Conservation (phyloP, 2,797 vertebrate species). For the Protosalanx chinensis region DNA sequence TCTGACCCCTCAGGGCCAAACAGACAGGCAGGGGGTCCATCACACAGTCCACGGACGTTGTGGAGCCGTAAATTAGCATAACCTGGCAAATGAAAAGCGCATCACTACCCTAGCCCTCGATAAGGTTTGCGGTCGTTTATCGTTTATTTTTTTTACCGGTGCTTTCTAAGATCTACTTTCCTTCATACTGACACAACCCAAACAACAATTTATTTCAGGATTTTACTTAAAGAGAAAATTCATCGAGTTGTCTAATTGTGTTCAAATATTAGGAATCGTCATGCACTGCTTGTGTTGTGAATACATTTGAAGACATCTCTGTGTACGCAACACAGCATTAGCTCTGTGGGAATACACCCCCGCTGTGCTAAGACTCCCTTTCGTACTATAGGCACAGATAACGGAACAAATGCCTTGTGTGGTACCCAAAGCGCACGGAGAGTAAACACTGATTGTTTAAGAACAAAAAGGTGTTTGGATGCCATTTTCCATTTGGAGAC, state of each 20-base stretch:
- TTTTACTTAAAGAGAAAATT: no score
- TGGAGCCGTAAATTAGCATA: conserved; percentile 35
- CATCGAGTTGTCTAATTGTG: no score
- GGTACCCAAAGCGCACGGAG: conserved; percentile 59
- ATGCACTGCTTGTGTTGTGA: no score
- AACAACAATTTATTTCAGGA: no score
- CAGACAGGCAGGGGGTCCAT: conserved; percentile 35
- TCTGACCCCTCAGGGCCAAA: conserved; percentile 17
- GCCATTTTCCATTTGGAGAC: conserved; percentile 71
- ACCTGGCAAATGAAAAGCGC: conserved; percentile 21
- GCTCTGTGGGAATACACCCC: neutral
- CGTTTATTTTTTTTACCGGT: no score
- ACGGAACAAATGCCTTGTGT: conserved; percentile 62
- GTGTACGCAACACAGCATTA: no score
- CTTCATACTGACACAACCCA: no score
- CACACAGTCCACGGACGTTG: conserved; percentile 23
- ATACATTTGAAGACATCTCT: no score
- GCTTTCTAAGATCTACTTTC: no score
- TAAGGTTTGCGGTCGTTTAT: no score
- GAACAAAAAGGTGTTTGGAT: conserved; percentile 64
- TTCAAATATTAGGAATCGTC: no score
- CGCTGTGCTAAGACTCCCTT: neutral
- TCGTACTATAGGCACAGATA: conserved; percentile 36
- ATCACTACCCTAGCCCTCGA: no score
- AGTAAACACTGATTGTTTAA: conserved; percentile 66